These are phyloP conservation scores for Microctenopoma steveboyesi DNA, from an alignment of 2,797 vertebrate genomes.

Conservation along the genomic window DNA sequence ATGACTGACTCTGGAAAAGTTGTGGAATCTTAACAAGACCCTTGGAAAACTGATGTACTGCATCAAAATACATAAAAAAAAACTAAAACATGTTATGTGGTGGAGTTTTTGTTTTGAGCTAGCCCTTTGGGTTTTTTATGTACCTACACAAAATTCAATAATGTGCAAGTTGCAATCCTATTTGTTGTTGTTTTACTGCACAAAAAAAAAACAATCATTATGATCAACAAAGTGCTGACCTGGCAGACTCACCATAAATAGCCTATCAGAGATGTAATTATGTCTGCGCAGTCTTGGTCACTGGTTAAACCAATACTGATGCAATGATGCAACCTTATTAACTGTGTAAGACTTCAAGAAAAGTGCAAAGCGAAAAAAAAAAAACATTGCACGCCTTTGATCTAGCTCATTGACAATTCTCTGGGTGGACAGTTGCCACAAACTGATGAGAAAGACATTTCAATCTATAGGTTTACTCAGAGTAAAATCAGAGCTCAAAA, in stretches of 20 bases:
- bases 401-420: slow-evolving; percentile 55
- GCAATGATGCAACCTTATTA: slow-evolving; percentile 60
- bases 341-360: slow-evolving; percentile 63
- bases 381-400: slow-evolving; percentile 59
- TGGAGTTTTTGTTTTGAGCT: slow-evolving; percentile 23
- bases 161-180: slow-evolving; percentile 19
- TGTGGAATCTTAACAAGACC: slow-evolving; percentile 11
- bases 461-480: slow-evolving; percentile 16
- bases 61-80: slow-evolving; percentile 16
- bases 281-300: slow-evolving; percentile 41
- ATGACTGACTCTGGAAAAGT: slow-evolving; percentile 38
- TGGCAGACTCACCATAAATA: slow-evolving; percentile 52
- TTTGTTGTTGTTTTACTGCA: slow-evolving; percentile 22
- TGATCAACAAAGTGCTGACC: slow-evolving; percentile 50
- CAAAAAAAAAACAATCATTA: slow-evolving; percentile 28
- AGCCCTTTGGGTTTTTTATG: not conserved
- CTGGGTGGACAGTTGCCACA: slow-evolving; percentile 48
- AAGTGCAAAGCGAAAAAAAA: slow-evolving; percentile 41
- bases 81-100: slow-evolving; percentile 3
- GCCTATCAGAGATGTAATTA: slow-evolving; percentile 58
- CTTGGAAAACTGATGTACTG: slow-evolving; percentile 16
- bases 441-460: slow-evolving; percentile 30
- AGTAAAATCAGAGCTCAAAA: slow-evolving; percentile 22
- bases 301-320: slow-evolving; percentile 53
- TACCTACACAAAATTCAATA: slow-evolving; percentile 10